Evolutionary conservation across 2,888 invertebrate genomes (phyloP), one percentile per base, ranked within the genome.

Genomic region (Dysmachus trigonus): DNA sequence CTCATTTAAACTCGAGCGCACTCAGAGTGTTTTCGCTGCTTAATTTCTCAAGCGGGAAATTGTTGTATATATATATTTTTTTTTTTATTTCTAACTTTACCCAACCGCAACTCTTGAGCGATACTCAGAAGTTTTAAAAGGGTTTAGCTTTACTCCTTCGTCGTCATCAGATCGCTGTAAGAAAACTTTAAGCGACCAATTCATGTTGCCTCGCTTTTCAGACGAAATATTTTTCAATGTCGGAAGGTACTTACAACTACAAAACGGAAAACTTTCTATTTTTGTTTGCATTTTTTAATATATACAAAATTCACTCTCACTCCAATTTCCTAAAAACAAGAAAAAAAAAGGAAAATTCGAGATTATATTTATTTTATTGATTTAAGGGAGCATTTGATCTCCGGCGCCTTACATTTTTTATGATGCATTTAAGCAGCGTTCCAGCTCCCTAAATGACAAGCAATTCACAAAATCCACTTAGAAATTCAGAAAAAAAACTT

Each of bases 1-100:
- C 51, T 77, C 77, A 77, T 77, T 77, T 77, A 51, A 62, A 22
- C 77, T 47, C 47, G 47, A 76, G 47, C 41, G 22, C 47, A 47
- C 22, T 77, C 38, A 13, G 13, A 77, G 47, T 77, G 77, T 77
- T 47, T 41, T 73, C 73, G 47, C 13, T 22, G 77, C 47, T 22
- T 77, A 77, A 77, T 77, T 27, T 6, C 30, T 77, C 77, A 47
- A 77, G 47, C 77, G 77, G 77, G 47, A 76, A 77, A 77, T 51
- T 47, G 77, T 15, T 13, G 38, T 41, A 41, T n/a, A n/a, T n/a
- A n/a, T n/a, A n/a, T n/a, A n/a, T n/a, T n/a, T 41, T 41, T 41
- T 41, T 1, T 77, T 47, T 77, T 77, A 27, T 27, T 5, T n/a
- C 13, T 30, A 27, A 31, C 31, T 31, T n/a, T 15, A 30, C 35